Conservation (phyloP, 2,113 vertebrate genomes). For the Phyllostomus hastatus region DNA sequence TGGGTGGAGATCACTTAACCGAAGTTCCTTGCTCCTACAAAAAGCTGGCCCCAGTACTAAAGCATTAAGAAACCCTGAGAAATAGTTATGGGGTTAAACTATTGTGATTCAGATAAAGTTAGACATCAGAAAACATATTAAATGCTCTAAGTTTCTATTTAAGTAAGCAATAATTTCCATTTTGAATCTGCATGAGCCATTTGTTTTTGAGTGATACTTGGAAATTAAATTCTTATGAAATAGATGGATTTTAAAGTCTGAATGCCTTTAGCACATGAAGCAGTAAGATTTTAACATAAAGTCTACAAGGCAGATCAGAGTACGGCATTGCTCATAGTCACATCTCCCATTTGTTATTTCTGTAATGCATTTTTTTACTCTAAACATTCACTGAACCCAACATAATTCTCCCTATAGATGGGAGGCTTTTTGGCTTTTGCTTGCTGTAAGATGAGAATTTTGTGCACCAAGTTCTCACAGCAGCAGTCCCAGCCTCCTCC, state of each 20-base stretch:
- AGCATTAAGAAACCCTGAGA: neutral
- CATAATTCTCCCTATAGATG: neutral
- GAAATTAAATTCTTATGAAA: constrained; percentile 3
- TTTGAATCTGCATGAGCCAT: neutral
- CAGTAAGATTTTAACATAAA: neutral
- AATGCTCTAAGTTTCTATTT: neutral
- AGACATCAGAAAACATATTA: neutral
- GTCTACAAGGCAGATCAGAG: neutral
- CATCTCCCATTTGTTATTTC: neutral
- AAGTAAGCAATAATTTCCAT: neutral
- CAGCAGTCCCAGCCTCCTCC: neutral
- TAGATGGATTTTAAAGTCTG: neutral
- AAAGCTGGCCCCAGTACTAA: neutral
- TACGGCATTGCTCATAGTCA: neutral
- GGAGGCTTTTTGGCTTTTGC: constrained; percentile 19
- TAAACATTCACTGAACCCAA: constrained; percentile 44
- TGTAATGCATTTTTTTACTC: neutral
- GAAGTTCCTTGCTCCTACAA: neutral
- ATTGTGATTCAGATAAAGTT: neutral
- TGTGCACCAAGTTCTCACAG: constrained; percentile 58
- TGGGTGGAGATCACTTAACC: neutral
- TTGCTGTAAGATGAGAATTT: constrained; percentile 60
- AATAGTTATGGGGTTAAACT: neutral
- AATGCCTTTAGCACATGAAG: neutral
- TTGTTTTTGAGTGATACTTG: neutral